A percentile compares a stretch with the other conserved stretches of the same genome.
Evolutionary conservation across 2,888 invertebrate species (phyloP).

Genomic region (Diaprepes abbreviatus): DNA sequence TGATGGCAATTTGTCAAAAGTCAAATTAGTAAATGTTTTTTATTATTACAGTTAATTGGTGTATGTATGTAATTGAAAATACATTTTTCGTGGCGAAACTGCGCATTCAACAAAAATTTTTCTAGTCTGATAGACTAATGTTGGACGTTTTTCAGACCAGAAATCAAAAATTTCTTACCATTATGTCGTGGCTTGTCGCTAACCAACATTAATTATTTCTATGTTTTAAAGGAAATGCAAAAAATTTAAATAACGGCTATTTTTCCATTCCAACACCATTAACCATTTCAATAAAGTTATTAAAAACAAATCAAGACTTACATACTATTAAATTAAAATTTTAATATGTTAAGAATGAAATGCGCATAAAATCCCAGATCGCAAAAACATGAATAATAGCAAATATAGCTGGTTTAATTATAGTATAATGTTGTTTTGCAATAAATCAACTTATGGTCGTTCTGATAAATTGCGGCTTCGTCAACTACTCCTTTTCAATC

Average conservation of each 20-base stretch:
- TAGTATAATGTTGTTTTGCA: conserved; percentile 30
- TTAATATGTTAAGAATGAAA: conserved; percentile 14
- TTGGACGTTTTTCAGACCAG: too few species aligned
- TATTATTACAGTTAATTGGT: too few species aligned
- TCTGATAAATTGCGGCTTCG: conserved; percentile 44
- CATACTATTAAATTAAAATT: not conserved
- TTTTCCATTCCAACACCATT: not conserved
- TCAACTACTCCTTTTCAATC: conserved; percentile 31
- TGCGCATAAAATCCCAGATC: not conserved
- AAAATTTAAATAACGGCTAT: conserved; percentile 22
- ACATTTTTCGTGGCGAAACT: too few species aligned
- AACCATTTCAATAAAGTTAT: not conserved
- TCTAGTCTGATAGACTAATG: too few species aligned
- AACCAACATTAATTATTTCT: too few species aligned
- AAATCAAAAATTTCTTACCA: too few species aligned
- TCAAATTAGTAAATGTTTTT: too few species aligned
- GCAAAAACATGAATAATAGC: conserved; percentile 28
- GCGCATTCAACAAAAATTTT: too few species aligned
- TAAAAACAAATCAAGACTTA: conserved; percentile 21
- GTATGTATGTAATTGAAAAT: too few species aligned
- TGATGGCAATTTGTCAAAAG: too few species aligned
- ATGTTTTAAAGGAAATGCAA: too few species aligned
- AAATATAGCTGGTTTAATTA: conserved; percentile 42
- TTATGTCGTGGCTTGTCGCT: too few species aligned
- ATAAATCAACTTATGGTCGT: conserved; percentile 41